phyloP scores from a whole-genome alignment of 1,140 invertebrate species.

The Rhopalosiphum padi region DNA sequence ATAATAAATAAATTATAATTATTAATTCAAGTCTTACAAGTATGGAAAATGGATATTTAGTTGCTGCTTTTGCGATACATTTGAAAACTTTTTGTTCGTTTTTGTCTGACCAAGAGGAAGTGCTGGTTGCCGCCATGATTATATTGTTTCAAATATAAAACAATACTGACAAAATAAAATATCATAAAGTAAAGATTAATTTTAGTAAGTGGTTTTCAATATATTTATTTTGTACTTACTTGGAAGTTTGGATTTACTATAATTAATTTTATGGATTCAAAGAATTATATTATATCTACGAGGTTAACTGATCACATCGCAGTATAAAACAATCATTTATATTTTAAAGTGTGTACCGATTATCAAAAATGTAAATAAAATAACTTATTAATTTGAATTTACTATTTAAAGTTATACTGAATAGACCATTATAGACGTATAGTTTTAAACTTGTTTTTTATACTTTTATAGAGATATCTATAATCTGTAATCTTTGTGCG shows the following conservation, averaged over 20 bases:
- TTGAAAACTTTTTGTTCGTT: constrained; percentile 32
- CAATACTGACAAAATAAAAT: neutral
- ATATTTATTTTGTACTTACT: neutral
- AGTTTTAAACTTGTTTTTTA: no score
- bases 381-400: no score
- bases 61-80: constrained; percentile 11
- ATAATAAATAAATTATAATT: no score
- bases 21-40: neutral
- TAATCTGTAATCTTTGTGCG: no score
- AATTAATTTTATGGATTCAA: neutral
- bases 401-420: no score
- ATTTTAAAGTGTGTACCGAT: neutral
- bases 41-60: constrained; percentile 46
- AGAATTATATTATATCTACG: neutral
- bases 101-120: neutral
- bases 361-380: no score
- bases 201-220: neutral
- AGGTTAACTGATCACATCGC: neutral
- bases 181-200: neutral
- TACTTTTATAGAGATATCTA: no score
- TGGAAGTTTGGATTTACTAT: neutral
- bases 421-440: no score
- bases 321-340: neutral
- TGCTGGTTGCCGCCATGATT: neutral
- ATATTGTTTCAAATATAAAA: neutral